Evolutionary conservation across 2,113 vertebrate genomes (phyloP).

Genomic region (Typhlomys cinereus): DNA sequence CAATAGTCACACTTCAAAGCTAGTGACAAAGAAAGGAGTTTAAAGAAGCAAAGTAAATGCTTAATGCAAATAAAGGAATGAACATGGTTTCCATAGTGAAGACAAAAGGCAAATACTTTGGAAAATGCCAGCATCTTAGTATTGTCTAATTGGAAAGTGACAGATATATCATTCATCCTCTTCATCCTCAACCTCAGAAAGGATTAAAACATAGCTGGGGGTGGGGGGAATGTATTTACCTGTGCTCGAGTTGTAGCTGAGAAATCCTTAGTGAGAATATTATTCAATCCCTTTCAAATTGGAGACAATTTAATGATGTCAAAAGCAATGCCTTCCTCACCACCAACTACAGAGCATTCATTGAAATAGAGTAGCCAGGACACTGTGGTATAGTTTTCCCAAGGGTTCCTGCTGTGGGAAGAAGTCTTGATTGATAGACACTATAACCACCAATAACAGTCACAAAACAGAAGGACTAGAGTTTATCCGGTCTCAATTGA

Average conservation of each 20-base stretch:
- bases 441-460: background rate
- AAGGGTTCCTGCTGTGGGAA: background rate
- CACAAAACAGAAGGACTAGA: background rate
- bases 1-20: background rate
- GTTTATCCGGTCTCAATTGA: background rate
- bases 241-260: background rate
- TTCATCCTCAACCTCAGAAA: background rate
- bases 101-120: slow-evolving; percentile 6
- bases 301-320: background rate
- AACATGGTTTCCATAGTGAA: background rate
- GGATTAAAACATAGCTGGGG: background rate
- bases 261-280: background rate
- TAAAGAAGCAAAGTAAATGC: background rate
- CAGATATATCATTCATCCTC: background rate
- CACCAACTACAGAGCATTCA: background rate
- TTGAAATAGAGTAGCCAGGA: background rate
- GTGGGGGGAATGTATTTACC: background rate
- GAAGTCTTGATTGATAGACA: background rate
- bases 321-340: background rate
- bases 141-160: slow-evolving; percentile 18
- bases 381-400: background rate
- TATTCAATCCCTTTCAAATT: background rate
- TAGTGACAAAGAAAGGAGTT: background rate
- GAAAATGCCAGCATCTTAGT: background rate
- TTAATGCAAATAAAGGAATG: background rate